Percentiles rank a stretch among this genome's conserved stretches.
Evolutionary conservation across 2,888 invertebrate species (phyloP).

Genomic region (Cloeon dipterum): DNA sequence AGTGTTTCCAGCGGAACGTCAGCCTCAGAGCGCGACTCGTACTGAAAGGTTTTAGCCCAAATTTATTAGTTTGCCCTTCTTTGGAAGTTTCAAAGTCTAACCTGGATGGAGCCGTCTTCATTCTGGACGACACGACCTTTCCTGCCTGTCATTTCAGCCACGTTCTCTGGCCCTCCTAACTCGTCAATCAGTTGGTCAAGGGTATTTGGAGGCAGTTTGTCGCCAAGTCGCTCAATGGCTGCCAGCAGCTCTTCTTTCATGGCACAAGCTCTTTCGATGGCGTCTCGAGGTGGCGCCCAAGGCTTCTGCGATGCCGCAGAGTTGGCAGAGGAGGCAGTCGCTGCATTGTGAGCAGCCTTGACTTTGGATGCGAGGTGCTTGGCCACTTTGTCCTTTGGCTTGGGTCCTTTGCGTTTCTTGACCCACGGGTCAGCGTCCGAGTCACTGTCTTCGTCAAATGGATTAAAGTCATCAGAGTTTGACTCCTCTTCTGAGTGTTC

Average conservation of each 20-base stretch:
- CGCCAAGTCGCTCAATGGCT: conserved; percentile 67
- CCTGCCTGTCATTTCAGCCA: conserved; percentile 97
- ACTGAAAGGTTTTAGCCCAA: too few species aligned
- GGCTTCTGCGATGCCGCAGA: too few species aligned
- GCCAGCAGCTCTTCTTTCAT: conserved; percentile 83
- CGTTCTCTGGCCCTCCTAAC: conserved; percentile 90
- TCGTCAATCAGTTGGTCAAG: conserved; percentile 96
- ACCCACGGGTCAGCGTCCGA: conserved; percentile 74
- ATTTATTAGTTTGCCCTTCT: too few species aligned
- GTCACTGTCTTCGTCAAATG: conserved; percentile 64
- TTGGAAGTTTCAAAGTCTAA: too few species aligned
- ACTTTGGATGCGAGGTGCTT: too few species aligned
- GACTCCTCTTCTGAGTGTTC: conserved; percentile 30
- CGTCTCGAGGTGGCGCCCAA: conserved; percentile 55
- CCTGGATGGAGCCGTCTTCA: conserved; percentile 78
- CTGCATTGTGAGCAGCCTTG: too few species aligned
- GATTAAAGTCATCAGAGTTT: conserved; percentile 69
- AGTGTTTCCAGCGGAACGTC: conserved; percentile 93
- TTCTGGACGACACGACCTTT: conserved; percentile 83
- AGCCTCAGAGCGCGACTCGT: conserved; percentile 81
- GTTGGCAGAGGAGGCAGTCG: too few species aligned
- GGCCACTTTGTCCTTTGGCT: too few species aligned
- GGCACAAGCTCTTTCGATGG: conserved; percentile 68
- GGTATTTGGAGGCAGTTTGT: conserved; percentile 83
- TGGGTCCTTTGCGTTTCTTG: conserved; percentile 35